Evolutionary conservation across 2,113 vertebrate species (phyloP), one percentile per base, ranked within the genome.

Genomic region (Gobiocypris rarus): DNA sequence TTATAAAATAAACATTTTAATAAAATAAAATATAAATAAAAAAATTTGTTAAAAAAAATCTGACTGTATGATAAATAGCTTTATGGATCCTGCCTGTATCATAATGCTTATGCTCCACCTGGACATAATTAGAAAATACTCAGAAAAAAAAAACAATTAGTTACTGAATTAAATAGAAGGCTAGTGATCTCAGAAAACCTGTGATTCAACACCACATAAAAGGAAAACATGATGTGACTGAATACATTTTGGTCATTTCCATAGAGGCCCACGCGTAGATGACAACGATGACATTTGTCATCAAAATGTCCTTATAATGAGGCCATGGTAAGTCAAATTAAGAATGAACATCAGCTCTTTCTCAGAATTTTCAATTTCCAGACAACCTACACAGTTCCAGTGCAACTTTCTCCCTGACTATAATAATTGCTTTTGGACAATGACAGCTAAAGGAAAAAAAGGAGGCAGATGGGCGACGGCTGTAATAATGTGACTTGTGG

Each of bases 251-350:
- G 41, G 26, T 79, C n/a, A 48, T 48, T 80, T 80, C 22, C 59
- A 80, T 52, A 67, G 7, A 78, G 13, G 10, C 54, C 31, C 75
- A 59, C 75, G 8, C 17, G 13, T 1, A 22, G 31, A 56, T 31
- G 52, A 58, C n/a, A 26, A 79, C n/a, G 38, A 24, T 58, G 52
- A 11, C 56, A 63, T 78, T 24, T 79, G 22, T 50, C 76, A 28
- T 79, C 56, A 14, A 52, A 11, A 14, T 79, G 63, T 63, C 56
- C 34, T 56, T 79, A 79, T 38, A 26, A 41, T 22, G 34, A 63
- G n/a, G 61, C 63, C 8, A 45, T 79, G 43, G 24, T 22, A n/a
- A 52, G 59, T 80, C 58, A 48, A 65, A 80, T 24, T 1, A 56
- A 59, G 76, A 48, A 63, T 26, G 43, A 81, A 67, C 2, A 11